Percentiles rank a stretch among this genome's conserved stretches.
phyloP scores from a whole-genome alignment of 2,113 vertebrate genomes.

The Gavialis gangeticus region DNA sequence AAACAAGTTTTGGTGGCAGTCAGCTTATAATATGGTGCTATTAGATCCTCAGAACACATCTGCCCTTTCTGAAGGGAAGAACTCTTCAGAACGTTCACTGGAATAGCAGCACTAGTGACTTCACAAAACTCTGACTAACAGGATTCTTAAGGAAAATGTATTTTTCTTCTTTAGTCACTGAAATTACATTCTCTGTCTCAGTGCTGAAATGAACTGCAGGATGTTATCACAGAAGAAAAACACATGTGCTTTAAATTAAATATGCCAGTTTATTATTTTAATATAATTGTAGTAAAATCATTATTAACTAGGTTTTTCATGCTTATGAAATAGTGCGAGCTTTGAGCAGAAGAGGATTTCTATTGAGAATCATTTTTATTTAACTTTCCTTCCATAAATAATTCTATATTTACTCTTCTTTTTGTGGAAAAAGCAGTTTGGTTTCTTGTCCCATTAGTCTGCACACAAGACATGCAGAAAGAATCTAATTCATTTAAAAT shows the following conservation, averaged over 20 bases:
- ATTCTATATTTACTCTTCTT: background rate
- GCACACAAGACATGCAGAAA: background rate
- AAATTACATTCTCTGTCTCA: background rate
- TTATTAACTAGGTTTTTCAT: background rate
- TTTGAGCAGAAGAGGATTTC: background rate
- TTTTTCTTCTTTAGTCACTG: background rate
- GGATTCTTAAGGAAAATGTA: background rate
- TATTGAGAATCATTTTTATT: background rate
- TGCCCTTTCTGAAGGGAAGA: background rate
- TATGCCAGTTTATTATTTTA: background rate
- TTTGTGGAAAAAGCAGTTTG: background rate
- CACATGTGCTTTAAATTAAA: background rate
- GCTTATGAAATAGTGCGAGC: background rate
- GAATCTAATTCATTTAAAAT: background rate
- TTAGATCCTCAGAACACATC: conserved; percentile 16
- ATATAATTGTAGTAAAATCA: background rate
- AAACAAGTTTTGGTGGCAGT: background rate
- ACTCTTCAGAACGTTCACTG: background rate
- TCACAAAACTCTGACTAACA: background rate
- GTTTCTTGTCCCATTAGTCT: background rate
- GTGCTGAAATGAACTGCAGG: background rate
- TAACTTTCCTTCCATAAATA: conserved; percentile 3
- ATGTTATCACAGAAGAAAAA: background rate
- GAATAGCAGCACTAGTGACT: background rate
- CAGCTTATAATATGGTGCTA: background rate